A percentile compares a stretch with the other conserved stretches of the same genome.
Conservation (phyloP, 2,888 invertebrate genomes). For the Lampropteryx suffumata region DNA sequence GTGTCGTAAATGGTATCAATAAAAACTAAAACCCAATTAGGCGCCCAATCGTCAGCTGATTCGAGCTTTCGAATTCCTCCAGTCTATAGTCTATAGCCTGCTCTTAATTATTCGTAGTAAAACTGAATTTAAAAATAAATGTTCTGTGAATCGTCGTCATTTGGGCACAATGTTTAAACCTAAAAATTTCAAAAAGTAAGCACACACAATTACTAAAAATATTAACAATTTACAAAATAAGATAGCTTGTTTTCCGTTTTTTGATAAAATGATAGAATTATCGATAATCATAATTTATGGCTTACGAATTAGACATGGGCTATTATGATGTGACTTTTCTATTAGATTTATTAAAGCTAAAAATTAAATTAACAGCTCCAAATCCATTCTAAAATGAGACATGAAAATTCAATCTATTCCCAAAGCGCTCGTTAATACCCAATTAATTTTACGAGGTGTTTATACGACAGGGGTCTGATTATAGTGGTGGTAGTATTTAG, state of each 20-base stretch:
- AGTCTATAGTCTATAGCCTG: constrained; percentile 1
- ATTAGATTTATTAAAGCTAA: constrained; percentile 2
- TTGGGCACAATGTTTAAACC: too few relatives aligned
- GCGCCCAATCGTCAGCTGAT: constrained; percentile 8
- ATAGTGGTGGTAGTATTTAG: constrained; percentile 26
- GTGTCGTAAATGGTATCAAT: constrained; percentile 26
- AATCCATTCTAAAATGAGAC: constrained; percentile 20
- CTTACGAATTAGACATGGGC: constrained; percentile 4
- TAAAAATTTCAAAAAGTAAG: too few relatives aligned
- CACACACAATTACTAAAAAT: too few relatives aligned
- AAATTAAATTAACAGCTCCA: constrained; percentile 16
- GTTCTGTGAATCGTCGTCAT: too few relatives aligned
- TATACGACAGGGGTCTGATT: constrained; percentile 23
- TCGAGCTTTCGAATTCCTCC: constrained; percentile 2
- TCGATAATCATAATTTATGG: neutral
- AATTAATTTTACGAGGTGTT: constrained; percentile 28
- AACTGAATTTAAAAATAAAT: too few relatives aligned
- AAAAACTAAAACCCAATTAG: constrained; percentile 26
- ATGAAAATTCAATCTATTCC: constrained; percentile 13
- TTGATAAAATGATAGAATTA: neutral
- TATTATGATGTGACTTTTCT: neutral
- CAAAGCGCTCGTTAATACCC: constrained; percentile 7
- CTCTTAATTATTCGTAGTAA: neutral
- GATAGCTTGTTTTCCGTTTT: neutral
- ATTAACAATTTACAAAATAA: too few relatives aligned